Evolutionary conservation across 2,888 invertebrate genomes (phyloP), one percentile per base, ranked within the genome.

Genomic region (Drosophila leonis): DNA sequence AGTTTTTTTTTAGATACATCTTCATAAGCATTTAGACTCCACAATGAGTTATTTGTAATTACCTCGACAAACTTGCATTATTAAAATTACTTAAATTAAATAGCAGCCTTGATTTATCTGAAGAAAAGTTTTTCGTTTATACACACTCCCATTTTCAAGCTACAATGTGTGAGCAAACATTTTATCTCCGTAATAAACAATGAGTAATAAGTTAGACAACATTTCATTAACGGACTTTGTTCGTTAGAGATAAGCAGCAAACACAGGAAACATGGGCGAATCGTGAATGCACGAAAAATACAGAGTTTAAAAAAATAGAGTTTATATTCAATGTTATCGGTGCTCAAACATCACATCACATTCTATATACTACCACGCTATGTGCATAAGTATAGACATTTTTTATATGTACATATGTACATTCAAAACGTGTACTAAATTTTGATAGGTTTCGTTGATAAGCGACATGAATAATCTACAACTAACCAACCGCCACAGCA

Each of bases 401-500:
- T 20, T 33, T 8, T 20, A n/a, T n/a, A n/a, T n/a, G n/a, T n/a
- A n/a, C n/a, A 24, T 55, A 15, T 12, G 9, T 52, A 46, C 35
- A 15, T 44, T 49, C 10, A 9, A 44, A 54, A 54, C 31, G 51
- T 31, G 31, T 24, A 42, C 20, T 48, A 42, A 20, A 57, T 52
- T 57, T 57, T 39, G 57, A 39, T 37, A 33, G 41, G 44, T 52
- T 24, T 52, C 18, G 24, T 20, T 59, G 75, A 75, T 75, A 63
- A 75, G 41, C 29, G 12, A 46, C 39, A 31, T 59, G 24, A 62
- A 44, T 74, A 62, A 73, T 62, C 61, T 60, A 29, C 35, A 61
- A 24, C 37, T 31, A 54, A 27, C 20, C 9, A 35, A 18, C n/a
- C 20, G 27, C 0, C 12, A 31, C 24, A 56, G 46, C 27, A 18